Conservation (phyloP, 2,888 invertebrate genomes). For the Drosophila incognita region DNA sequence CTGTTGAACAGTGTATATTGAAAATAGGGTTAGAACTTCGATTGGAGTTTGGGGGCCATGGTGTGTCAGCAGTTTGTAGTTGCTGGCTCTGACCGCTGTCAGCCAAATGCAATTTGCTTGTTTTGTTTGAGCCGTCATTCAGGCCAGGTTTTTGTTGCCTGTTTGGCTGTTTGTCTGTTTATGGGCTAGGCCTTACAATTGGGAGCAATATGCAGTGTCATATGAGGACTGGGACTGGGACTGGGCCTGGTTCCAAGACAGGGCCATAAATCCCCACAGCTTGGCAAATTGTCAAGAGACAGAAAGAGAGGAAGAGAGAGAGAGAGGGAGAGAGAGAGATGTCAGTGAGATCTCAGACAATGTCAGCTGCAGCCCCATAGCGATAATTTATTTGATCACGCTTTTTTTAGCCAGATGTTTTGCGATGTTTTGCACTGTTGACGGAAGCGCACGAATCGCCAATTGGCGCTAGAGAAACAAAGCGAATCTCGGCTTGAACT, state of each 20-base stretch:
- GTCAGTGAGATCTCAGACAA: conserved; percentile 64
- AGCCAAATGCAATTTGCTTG: conserved; percentile 50
- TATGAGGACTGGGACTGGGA: conserved; percentile 23
- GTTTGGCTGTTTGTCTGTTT: neutral
- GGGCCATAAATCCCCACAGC: conserved; percentile 60
- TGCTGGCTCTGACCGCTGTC: conserved; percentile 28
- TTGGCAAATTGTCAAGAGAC: conserved; percentile 53
- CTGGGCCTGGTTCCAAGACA: conserved; percentile 29
- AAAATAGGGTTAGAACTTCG: conserved; percentile 11
- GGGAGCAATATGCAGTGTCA: conserved; percentile 62
- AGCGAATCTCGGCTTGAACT: conserved; percentile 31
- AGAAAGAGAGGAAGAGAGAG: too few relatives aligned
- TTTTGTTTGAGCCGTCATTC: conserved; percentile 47
- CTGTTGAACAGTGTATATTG: neutral
- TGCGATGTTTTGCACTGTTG: conserved; percentile 35
- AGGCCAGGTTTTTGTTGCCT: conserved; percentile 17
- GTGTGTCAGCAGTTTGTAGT: conserved; percentile 33
- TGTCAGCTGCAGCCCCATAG: conserved; percentile 46
- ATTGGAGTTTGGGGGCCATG: conserved; percentile 11
- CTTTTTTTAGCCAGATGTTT: conserved; percentile 36
- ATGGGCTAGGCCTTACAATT: conserved; percentile 47
- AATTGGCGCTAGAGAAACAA: conserved; percentile 35
- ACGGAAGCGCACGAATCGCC: conserved; percentile 74
- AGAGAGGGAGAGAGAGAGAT: neutral
- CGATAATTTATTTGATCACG: conserved; percentile 75